Conservation (phyloP, 2,888 invertebrate species). For the Griposia aprilina region DNA sequence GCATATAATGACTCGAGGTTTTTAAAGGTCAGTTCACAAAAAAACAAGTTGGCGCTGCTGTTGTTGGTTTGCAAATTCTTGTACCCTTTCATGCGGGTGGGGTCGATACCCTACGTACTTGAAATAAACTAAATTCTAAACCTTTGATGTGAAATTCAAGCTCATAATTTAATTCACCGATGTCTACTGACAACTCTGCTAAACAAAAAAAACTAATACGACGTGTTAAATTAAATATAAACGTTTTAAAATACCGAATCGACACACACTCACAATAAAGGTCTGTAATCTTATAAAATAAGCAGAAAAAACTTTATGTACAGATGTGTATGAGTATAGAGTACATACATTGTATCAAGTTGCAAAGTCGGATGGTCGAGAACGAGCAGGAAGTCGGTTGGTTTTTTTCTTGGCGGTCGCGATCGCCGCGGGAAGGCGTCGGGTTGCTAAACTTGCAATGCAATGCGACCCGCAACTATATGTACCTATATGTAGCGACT, state of each 20-base stretch:
- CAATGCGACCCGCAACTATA: constrained; percentile 54
- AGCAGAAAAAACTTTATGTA: constrained; percentile 38
- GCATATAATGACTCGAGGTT: constrained; percentile 30
- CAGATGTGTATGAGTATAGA: constrained; percentile 33
- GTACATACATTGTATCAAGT: constrained; percentile 68
- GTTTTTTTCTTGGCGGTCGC: constrained; percentile 70
- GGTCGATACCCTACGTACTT: constrained; percentile 27
- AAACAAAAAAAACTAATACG: constrained; percentile 6
- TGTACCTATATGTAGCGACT: background rate
- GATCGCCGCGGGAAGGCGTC: constrained; percentile 58
- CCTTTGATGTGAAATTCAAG: constrained; percentile 24
- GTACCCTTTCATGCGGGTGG: constrained; percentile 39
- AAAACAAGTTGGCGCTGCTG: constrained; percentile 13
- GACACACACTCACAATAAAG: constrained; percentile 33
- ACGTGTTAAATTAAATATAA: constrained; percentile 29
- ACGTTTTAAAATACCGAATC: constrained; percentile 32
- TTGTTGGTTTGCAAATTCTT: constrained; percentile 13
- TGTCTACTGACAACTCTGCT: constrained; percentile 5
- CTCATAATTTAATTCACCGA: constrained; percentile 1
- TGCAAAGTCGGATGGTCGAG: constrained; percentile 69
- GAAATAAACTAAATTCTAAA: constrained; percentile 3
- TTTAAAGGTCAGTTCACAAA: constrained; percentile 30
- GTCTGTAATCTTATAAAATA: constrained; percentile 50
- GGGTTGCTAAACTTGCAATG: constrained; percentile 58
- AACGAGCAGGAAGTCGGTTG: constrained; percentile 73